Base-by-base conservation (phyloP, 2,888 invertebrate species). In the Drosophila histrio region DNA sequence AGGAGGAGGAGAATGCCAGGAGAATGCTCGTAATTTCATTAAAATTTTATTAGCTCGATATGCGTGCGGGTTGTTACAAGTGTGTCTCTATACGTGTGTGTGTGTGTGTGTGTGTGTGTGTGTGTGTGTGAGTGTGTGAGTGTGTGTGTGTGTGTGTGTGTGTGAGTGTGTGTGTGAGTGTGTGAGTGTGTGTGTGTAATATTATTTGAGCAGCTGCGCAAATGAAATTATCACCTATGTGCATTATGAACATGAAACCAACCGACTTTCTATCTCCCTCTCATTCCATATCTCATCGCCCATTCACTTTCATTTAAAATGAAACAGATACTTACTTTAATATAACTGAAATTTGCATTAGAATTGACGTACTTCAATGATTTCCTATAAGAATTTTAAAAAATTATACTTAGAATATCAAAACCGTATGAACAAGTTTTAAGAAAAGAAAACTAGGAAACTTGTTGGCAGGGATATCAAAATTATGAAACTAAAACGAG, bases 151-250 rank as follows among this genome's bases (percentile, higher is more conserved):
- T 32, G 44, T 50, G 53, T 39, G 26, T 56, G 38, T 34, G 24
- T 50, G 17, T 28, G 6, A 11, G 46, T 36, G 38, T 53, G 28
- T 11, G 46, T 21, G 49, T n/a, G 34, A 53, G 24, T 44, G 52
- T 15, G 58, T 47, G 17, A 32, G 39, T n/a, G 30, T 38, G 44
- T 52, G 65, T 59, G 73, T 66, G 64, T 70, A 67, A 82, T 82
- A 72, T 83, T 70, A 62, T 74, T 74, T 65, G 57, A 75, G 77
- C 63, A 77, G 77, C 72, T 79, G 72, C 64, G 71, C 67, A 84
- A 84, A 84, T 86, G 87, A 84, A 84, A 84, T 84, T 84, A 84
- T 86, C 87, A 84, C 84, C 84, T 81, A 81, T 79, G 79, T 66
- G 67, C 72, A 70, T 69, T 75, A 71, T 65, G 64, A 60, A 59